Base-by-base conservation (phyloP, 2,113 vertebrate species). In the Labeo rohita region DNA sequence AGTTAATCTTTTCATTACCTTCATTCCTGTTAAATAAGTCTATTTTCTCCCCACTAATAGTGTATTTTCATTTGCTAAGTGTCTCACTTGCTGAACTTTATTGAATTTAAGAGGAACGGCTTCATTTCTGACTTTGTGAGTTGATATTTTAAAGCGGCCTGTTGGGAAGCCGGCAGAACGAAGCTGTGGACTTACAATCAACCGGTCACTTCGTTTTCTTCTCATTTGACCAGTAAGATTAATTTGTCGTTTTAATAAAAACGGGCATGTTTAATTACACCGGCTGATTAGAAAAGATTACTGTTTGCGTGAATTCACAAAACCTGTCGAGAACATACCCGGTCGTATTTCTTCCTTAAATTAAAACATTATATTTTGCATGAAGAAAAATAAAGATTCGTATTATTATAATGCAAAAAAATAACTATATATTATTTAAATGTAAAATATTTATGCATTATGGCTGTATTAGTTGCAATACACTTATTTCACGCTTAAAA, bases 71-170 rank as follows among this genome's bases (percentile, higher is more conserved):
- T 78, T 85, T 56, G 45, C 83, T 66, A 76, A 84, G 56, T 66
- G 45, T 74, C 61, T 80, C 84, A 56, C 80, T 80, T 80, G 76
- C 66, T 59, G 34, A 85, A 50, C 21, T n/a, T 66, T 78, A 84
- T 84, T 78, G 84, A 65, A 85, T 78, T 78, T 54, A 54, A 77
- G 49, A 76, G 63, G 47, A 85, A 72, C 77, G 43, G 76, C 76
- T 85, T 85, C 23, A 80, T 80, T 85, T 79, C 65, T 4, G 36
- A 34, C 75, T 85, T n/a, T 43, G 84, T 65, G 39, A 15, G 61
- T 47, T 65, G 36, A 80, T 85, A 52, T 56, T 79, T 79, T 28
- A 68, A 68, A 68, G 4, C 11, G 52, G 39, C 12, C 66, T 11
- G 45, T 28, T 72, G 78, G 75, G 84, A 80, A 36, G 59, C 65